Conservation (phyloP, 2,888 invertebrate species). For the Anoplius nigerrimus region DNA sequence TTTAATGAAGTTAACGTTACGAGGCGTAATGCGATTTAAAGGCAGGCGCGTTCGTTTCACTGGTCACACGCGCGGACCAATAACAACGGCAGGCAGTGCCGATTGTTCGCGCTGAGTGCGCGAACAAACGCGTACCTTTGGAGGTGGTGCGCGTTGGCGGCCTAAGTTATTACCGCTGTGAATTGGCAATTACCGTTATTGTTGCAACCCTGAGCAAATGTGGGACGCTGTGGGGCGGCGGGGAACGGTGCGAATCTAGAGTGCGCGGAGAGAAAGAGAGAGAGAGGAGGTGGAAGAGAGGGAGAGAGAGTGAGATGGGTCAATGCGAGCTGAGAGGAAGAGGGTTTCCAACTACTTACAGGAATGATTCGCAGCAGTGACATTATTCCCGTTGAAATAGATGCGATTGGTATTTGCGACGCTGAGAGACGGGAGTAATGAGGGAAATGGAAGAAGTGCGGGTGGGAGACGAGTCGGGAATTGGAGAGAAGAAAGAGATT, state of each 20-base stretch:
- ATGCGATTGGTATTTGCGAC: slow-evolving; percentile 32
- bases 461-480: background rate
- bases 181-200: slow-evolving; percentile 70
- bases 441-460: background rate
- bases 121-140: background rate
- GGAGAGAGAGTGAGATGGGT: background rate
- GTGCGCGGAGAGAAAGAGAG: background rate
- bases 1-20: slow-evolving; percentile 46
- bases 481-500: slow-evolving; percentile 20
- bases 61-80: background rate
- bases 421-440: slow-evolving; percentile 7
- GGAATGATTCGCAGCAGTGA: slow-evolving; percentile 47
- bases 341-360: slow-evolving; percentile 52
- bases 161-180: slow-evolving; percentile 64
- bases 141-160: slow-evolving; percentile 16
- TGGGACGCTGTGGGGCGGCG: slow-evolving; percentile 45
- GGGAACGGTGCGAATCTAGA: background rate
- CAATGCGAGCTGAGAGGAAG: background rate
- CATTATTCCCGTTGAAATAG: slow-evolving; percentile 49
- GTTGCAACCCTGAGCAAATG: slow-evolving; percentile 60
- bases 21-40: too few species aligned
- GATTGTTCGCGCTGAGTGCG: background rate
- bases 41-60: background rate
- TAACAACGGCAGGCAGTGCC: background rate
- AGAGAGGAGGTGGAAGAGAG: background rate